Percentiles rank a stretch among this genome's conserved stretches.
These are phyloP conservation scores for Syngnathus acus DNA, from an alignment of 2,797 vertebrate genomes.

Conservation along the genomic window DNA sequence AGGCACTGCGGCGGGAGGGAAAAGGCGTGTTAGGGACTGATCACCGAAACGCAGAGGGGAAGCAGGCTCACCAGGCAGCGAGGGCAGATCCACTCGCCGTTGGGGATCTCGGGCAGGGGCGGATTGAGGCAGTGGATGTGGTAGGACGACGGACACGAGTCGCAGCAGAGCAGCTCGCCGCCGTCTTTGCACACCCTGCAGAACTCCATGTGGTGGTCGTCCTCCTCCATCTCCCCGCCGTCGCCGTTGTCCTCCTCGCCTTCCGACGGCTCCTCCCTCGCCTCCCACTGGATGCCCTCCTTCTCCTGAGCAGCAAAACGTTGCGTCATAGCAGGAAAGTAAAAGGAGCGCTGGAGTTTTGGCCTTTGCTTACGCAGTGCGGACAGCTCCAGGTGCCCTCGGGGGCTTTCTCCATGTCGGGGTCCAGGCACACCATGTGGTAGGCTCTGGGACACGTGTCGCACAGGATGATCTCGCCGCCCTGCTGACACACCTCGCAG, in stretches of 20 bases:
- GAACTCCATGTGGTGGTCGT: constrained; percentile 98
- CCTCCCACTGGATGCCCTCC: constrained; percentile 98
- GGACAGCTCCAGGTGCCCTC: constrained; percentile 99
- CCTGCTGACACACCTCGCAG: constrained; percentile 98
- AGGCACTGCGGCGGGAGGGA: constrained; percentile 72
- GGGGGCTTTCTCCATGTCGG: constrained; percentile 97
- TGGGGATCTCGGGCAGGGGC: constrained; percentile 91
- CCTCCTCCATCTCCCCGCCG: constrained; percentile 77
- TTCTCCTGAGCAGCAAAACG: constrained; percentile 76
- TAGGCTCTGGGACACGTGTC: constrained; percentile 96
- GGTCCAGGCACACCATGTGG: constrained; percentile 98
- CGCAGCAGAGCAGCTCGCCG: constrained; percentile 94
- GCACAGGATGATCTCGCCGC: constrained; percentile 96
- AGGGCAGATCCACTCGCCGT: constrained; percentile 96
- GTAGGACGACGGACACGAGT: constrained; percentile 94
- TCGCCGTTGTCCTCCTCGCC: constrained; percentile 76
- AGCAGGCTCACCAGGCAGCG: constrained; percentile 84
- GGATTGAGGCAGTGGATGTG: constrained; percentile 98
- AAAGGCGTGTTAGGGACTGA: neutral
- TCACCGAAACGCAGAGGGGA: neutral
- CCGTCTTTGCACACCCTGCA: constrained; percentile 96
- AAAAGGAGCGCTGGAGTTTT: neutral
- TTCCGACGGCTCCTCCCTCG: constrained; percentile 87
- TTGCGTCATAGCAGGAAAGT: no score
- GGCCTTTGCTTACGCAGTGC: constrained; percentile 75